Evolutionary conservation across 2,888 invertebrate genomes (phyloP).

Genomic region (Escarpia spicata): DNA sequence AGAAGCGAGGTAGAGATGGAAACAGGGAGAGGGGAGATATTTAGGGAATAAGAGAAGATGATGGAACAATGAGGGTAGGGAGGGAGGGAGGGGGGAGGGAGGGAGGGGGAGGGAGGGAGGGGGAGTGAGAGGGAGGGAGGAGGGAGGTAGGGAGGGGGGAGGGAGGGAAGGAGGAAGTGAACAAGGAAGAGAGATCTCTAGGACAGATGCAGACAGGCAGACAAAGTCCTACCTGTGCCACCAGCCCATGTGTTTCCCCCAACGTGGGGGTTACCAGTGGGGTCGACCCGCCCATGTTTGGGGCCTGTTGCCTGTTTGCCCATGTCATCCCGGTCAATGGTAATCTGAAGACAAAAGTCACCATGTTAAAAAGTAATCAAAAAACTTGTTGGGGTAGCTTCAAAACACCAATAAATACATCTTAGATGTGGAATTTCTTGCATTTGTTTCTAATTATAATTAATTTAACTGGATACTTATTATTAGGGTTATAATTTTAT

Average conservation of each 20-base stretch:
- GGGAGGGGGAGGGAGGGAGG: background rate
- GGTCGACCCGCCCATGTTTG: conserved; percentile 92
- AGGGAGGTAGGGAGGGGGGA: background rate
- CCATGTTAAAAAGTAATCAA: background rate
- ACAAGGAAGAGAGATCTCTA: background rate
- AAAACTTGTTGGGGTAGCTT: background rate
- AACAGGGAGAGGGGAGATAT: background rate
- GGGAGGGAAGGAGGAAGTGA: background rate
- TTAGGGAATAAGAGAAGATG: background rate
- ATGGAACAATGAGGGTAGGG: background rate
- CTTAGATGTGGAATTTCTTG: background rate
- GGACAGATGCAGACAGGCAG: background rate
- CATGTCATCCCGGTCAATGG: conserved; percentile 71
- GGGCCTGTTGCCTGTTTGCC: conserved; percentile 76
- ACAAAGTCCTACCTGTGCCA: conserved; percentile 75
- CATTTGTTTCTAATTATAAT: no score
- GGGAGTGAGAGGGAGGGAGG: background rate
- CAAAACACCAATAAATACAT: background rate
- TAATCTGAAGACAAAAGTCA: conserved; percentile 40
- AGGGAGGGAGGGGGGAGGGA: background rate
- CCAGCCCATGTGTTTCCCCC: conserved; percentile 98
- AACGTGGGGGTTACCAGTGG: conserved; percentile 85
- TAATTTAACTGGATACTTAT: no score
- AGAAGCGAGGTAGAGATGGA: no score
- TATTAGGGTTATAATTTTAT: no score